phyloP scores from a whole-genome alignment of 2,888 invertebrate species.

The Hirtodrosophila alboralis region DNA sequence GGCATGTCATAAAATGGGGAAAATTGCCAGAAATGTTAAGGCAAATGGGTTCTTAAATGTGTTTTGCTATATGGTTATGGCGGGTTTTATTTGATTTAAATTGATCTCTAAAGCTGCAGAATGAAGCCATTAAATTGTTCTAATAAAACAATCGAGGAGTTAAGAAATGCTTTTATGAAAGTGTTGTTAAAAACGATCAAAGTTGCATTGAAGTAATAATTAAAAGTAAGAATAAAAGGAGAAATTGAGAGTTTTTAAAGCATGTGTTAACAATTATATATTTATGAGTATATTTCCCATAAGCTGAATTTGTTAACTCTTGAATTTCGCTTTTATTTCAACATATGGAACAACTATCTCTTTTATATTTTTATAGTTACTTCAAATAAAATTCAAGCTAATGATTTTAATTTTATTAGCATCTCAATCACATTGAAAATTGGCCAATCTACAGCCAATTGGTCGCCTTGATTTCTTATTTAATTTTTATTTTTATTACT shows the following conservation, averaged over 20 bases:
- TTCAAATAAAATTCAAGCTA: no score
- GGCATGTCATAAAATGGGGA: conserved; percentile 31
- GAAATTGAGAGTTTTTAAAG: conserved; percentile 6
- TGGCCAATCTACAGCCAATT: no score
- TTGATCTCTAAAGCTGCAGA: conserved; percentile 67
- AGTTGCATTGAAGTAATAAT: conserved; percentile 4
- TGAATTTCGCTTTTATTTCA: no score
- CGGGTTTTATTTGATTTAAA: conserved; percentile 71
- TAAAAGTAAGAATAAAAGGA: conserved; percentile 22
- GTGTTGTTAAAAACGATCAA: conserved; percentile 15
- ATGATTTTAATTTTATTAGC: no score
- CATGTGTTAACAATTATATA: conserved; percentile 30
- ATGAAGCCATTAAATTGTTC: conserved; percentile 53
- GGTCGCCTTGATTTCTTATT: no score
- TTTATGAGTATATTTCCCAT: background rate
- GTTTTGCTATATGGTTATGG: conserved; percentile 36
- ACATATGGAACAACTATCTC: no score
- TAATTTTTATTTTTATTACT: no score
- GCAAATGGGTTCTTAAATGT: conserved; percentile 49
- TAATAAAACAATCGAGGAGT: conserved; percentile 10
- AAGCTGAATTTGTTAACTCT: no score
- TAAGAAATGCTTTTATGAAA: conserved; percentile 28
- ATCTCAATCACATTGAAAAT: no score
- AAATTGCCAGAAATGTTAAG: conserved; percentile 15
- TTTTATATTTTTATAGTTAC: no score